Evolutionary conservation across 2,888 invertebrate species (phyloP), one percentile per base, ranked within the genome.

Genomic region (Carpatolechia fugitivella): DNA sequence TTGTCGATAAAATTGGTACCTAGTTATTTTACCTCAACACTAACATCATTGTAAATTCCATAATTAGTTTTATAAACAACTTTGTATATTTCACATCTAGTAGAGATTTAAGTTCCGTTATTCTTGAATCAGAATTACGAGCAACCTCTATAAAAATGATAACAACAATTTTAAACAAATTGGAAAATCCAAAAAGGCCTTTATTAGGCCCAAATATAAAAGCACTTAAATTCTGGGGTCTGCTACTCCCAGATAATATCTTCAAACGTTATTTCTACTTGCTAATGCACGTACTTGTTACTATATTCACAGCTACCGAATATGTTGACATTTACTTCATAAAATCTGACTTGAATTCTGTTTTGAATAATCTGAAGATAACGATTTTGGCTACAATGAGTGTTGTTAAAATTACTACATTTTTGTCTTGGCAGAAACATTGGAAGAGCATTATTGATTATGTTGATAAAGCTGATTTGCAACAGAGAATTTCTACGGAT

Each of bases 241-340:
- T 88, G 0, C 47, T 89, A 2, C 61, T 88, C n/a, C 87, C 88
- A 0, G 60, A 77, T 16, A 76, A 70, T 40, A 7, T 31, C 7
- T 60, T 56, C 0, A 72, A 63, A 55, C 78, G 65, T 63, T 67
- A 60, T 54, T 72, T 86, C 30, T 86, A 82, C 56, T 46, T 84
- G 0, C 54, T 74, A 7, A 73, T 85, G 69, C 84, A 87, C 65
- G n/a, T 79, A 5, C 61, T 72, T 1, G 80, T 85, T 0, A 73
- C 72, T 0, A 18, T 83, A 11, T 89, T 88, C 31, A 80, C 78
- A 0, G 75, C 73, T 0, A 81, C 85, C 0, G 85, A 86, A 57
- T 83, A 70, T n/a, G 69, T 82, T 0, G 89, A 89, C 24, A 74
- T 89, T 4, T 87, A 82, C 80, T 87, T 80, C 46, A 69, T 87